Evolutionary conservation across 2,888 invertebrate genomes (phyloP).

Genomic region (Drosophila macrothrix): DNA sequence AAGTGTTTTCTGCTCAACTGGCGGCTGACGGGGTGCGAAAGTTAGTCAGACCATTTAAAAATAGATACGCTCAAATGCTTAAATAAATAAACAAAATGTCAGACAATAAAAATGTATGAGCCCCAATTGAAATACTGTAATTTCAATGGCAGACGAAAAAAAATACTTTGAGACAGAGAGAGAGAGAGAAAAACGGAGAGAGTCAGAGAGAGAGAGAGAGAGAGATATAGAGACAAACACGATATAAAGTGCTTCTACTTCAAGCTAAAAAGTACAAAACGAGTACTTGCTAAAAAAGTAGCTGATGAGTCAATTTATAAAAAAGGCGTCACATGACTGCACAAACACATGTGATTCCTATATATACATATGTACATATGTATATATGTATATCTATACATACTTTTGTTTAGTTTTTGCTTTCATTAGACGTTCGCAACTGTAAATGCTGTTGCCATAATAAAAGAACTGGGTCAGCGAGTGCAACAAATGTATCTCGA

Average conservation of each 20-base stretch:
- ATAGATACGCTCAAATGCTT: constrained; percentile 72
- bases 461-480: constrained; percentile 72
- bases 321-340: constrained; percentile 64
- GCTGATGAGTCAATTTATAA: constrained; percentile 72
- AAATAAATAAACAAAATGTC: constrained; percentile 77
- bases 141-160: constrained; percentile 78
- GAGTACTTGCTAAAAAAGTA: constrained; percentile 20
- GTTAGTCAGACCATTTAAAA: constrained; percentile 76
- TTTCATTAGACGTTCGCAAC: constrained; percentile 56
- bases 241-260: constrained; percentile 23
- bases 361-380: constrained; percentile 3
- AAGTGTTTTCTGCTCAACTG: constrained; percentile 22
- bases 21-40: constrained; percentile 62
- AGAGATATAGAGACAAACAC: neutral
- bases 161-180: constrained; percentile 28
- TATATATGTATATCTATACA: neutral
- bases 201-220: neutral
- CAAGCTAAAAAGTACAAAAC: constrained; percentile 16
- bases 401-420: constrained; percentile 63
- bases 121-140: constrained; percentile 73
- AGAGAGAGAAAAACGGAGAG: neutral
- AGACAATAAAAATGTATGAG: constrained; percentile 75
- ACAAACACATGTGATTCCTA: constrained; percentile 19
- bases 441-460: constrained; percentile 23
- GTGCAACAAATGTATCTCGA: constrained; percentile 76